Evolutionary conservation across 2,113 vertebrate genomes (phyloP).

Genomic region (Chionis minor): DNA sequence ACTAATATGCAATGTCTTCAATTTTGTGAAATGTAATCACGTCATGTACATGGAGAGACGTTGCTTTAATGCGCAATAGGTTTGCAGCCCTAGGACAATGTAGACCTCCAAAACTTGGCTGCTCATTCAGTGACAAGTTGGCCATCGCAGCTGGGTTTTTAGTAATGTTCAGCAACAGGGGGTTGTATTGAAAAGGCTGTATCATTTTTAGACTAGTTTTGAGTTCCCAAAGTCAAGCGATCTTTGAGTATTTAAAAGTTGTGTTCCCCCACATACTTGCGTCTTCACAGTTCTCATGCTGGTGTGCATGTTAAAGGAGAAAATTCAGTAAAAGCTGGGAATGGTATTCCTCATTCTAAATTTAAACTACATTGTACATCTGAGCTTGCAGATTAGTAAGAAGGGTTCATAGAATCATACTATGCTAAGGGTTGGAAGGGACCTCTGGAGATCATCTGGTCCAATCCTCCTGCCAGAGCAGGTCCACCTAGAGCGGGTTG

Average conservation of each 20-base stretch:
- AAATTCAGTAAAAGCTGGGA: neutral
- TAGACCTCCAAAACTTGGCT: neutral
- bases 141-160: neutral
- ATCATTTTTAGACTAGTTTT: neutral
- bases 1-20: neutral
- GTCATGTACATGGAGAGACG: accelerated
- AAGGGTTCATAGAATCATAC: too few species aligned
- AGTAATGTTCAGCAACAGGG: neutral
- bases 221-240: neutral
- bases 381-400: neutral
- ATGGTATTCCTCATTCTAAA: neutral
- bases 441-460: too few species aligned
- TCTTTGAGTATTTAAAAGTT: neutral
- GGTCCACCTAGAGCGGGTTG: too few species aligned
- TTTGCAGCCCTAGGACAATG: neutral
- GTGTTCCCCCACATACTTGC: neutral
- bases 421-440: too few species aligned
- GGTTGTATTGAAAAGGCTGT: neutral
- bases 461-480: too few species aligned
- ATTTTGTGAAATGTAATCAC: neutral
- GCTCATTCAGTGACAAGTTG: neutral
- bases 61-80: neutral
- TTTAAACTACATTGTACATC: neutral
- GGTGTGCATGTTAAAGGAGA: accelerated
- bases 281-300: neutral